Conservation (phyloP, 2,113 vertebrate genomes). For the Taxidea taxus region DNA sequence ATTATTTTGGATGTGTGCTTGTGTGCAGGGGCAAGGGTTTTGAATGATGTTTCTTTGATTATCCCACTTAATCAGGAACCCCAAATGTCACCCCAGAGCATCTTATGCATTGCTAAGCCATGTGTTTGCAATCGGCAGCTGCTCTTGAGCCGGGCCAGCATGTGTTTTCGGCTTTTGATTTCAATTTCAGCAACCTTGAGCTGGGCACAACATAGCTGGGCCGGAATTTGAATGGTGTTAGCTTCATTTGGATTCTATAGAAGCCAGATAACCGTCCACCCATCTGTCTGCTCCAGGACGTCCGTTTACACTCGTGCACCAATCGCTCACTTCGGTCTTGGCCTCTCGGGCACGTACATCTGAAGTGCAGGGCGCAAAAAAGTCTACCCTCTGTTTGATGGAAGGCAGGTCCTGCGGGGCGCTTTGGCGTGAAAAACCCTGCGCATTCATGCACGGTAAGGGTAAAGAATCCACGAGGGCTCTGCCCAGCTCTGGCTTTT, state of each 20-base stretch:
- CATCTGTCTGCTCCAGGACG: not conserved
- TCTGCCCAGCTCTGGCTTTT: not conserved
- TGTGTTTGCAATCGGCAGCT: slow-evolving; percentile 79
- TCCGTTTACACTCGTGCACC: not conserved
- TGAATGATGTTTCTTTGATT: slow-evolving; percentile 60
- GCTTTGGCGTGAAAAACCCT: not conserved
- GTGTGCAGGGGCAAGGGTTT: not conserved
- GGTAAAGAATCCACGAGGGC: fast-evolving
- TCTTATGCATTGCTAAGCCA: slow-evolving; percentile 63
- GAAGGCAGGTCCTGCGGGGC: not conserved
- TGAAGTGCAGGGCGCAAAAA: not conserved
- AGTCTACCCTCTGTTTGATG: not conserved
- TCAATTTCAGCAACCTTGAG: slow-evolving; percentile 73
- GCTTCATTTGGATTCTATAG: slow-evolving; percentile 19
- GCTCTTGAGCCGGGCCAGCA: slow-evolving; percentile 64
- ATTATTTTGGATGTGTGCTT: slow-evolving; percentile 23
- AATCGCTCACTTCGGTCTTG: not conserved
- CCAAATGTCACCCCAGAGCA: slow-evolving; percentile 50
- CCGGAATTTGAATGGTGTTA: slow-evolving; percentile 66
- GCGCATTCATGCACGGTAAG: not conserved
- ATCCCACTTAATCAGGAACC: slow-evolving; percentile 69
- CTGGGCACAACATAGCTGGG: slow-evolving; percentile 42
- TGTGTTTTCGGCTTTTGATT: slow-evolving; percentile 77
- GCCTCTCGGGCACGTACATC: fast-evolving
- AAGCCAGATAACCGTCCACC: slow-evolving; percentile 40